These are phyloP conservation scores for Himalopsyche anomala DNA, from an alignment of 2,888 invertebrate species.

Conservation along the genomic window DNA sequence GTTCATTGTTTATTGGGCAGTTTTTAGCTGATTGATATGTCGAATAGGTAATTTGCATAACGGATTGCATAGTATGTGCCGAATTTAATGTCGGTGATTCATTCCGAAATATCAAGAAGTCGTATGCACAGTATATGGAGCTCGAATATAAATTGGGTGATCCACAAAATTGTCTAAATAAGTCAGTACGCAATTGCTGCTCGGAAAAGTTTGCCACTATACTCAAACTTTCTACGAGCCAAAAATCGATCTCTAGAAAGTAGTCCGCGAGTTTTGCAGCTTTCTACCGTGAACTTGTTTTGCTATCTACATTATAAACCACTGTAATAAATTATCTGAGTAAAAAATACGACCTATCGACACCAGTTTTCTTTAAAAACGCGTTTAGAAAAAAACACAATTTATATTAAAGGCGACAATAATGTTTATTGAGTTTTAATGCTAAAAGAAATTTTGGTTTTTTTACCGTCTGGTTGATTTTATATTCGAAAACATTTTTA, in stretches of 20 bases:
- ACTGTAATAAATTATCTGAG: too few relatives aligned
- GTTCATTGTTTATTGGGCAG: constrained; percentile 24
- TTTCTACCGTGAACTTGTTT: too few relatives aligned
- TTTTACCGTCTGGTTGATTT: too few relatives aligned
- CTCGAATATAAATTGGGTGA: constrained; percentile 35
- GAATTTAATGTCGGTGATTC: constrained; percentile 8
- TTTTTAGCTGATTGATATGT: constrained; percentile 26
- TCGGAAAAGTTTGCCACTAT: not conserved
- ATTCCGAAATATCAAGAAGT: constrained; percentile 30
- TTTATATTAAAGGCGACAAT: too few relatives aligned
- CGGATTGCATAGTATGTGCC: constrained; percentile 18
- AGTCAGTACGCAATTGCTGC: not conserved
- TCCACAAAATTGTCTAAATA: not conserved
- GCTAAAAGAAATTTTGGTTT: too few relatives aligned
- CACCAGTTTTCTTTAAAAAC: too few relatives aligned
- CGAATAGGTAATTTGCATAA: constrained; percentile 19
- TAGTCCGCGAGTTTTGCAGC: not conserved
- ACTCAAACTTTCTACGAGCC: constrained; percentile 8
- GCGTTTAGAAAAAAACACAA: too few relatives aligned
- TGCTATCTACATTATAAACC: too few relatives aligned
- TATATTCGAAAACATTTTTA: too few relatives aligned
- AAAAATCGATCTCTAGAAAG: constrained; percentile 14
- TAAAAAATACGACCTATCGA: too few relatives aligned
- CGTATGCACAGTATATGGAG: not conserved
- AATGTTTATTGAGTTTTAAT: too few relatives aligned